Percentiles rank a stretch among this genome's conserved stretches.
Evolutionary conservation across 2,797 vertebrate genomes (phyloP).

Genomic region (Phyllotis vaccarum): DNA sequence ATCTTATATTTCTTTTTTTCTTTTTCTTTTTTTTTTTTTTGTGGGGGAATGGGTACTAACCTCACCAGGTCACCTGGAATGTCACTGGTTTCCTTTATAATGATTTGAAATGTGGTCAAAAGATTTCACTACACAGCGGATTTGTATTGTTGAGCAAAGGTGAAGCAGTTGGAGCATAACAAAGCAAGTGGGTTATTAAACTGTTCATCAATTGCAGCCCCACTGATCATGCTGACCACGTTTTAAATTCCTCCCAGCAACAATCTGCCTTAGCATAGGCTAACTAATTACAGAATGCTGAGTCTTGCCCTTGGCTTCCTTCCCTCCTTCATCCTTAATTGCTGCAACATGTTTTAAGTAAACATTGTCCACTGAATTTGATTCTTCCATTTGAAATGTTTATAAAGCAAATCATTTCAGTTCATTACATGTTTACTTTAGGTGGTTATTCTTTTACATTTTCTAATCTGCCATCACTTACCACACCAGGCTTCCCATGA

Average conservation of each 20-base stretch:
- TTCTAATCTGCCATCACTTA: constrained; percentile 56
- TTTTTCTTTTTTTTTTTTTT: not conserved
- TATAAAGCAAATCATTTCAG: constrained; percentile 75
- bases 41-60: not conserved
- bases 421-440: constrained; percentile 55
- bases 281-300: constrained; percentile 73
- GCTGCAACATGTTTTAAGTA: constrained; percentile 68
- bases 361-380: constrained; percentile 60
- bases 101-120: constrained; percentile 82
- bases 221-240: constrained; percentile 85
- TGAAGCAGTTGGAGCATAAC: constrained; percentile 74
- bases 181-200: constrained; percentile 83
- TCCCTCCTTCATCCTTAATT: not conserved
- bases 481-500: not conserved
- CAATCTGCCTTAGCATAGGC: constrained; percentile 68
- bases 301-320: constrained; percentile 70
- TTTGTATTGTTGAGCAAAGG: constrained; percentile 80
- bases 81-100: constrained; percentile 76
- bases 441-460: constrained; percentile 11
- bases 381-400: constrained; percentile 75
- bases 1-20: constrained; percentile 58
- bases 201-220: constrained; percentile 85
- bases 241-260: constrained; percentile 84
- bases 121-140: constrained; percentile 78
- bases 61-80: constrained; percentile 68